A percentile compares a stretch with the other conserved stretches of the same genome.
These are phyloP conservation scores for Apodemia hepburni DNA, from an alignment of 2,888 invertebrate genomes.

Conservation along the genomic window DNA sequence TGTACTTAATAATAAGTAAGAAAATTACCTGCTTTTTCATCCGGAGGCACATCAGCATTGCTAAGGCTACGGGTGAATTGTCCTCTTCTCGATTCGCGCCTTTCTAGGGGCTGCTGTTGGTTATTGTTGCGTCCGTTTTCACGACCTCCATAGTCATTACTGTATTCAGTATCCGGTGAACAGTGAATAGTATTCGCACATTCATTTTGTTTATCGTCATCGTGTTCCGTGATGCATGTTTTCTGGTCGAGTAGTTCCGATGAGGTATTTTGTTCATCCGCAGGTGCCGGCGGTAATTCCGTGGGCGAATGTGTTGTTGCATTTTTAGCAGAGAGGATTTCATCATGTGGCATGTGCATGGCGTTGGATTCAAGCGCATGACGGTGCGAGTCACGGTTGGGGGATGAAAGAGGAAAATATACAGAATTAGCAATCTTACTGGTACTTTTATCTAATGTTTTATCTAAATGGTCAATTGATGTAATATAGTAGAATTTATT, in stretches of 20 bases:
- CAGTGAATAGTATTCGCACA: constrained; percentile 30
- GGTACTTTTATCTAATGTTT: constrained; percentile 40
- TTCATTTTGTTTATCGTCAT: constrained; percentile 22
- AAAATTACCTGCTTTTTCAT: constrained; percentile 85
- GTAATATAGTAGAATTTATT: constrained; percentile 19
- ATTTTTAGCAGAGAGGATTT: constrained; percentile 26
- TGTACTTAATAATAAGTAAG: too few species aligned
- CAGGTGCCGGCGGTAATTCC: constrained; percentile 28
- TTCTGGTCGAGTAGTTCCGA: constrained; percentile 37
- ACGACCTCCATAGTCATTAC: constrained; percentile 81
- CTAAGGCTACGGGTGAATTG: constrained; percentile 90
- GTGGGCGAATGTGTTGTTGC: constrained; percentile 28
- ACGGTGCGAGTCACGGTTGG: constrained; percentile 70
- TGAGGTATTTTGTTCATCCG: constrained; percentile 32
- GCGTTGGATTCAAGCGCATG: constrained; percentile 68
- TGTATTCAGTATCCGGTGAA: constrained; percentile 54
- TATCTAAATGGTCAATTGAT: constrained; percentile 54
- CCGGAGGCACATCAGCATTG: constrained; percentile 87
- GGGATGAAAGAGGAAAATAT: constrained; percentile 79
- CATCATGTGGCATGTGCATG: constrained; percentile 56
- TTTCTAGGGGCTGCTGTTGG: constrained; percentile 71
- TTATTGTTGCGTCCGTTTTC: constrained; percentile 78
- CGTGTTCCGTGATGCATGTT: constrained; percentile 20
- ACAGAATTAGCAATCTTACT: constrained; percentile 81
- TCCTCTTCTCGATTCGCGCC: constrained; percentile 80